phyloP scores from a whole-genome alignment of 1,140 invertebrate genomes.

The Popillia japonica region DNA sequence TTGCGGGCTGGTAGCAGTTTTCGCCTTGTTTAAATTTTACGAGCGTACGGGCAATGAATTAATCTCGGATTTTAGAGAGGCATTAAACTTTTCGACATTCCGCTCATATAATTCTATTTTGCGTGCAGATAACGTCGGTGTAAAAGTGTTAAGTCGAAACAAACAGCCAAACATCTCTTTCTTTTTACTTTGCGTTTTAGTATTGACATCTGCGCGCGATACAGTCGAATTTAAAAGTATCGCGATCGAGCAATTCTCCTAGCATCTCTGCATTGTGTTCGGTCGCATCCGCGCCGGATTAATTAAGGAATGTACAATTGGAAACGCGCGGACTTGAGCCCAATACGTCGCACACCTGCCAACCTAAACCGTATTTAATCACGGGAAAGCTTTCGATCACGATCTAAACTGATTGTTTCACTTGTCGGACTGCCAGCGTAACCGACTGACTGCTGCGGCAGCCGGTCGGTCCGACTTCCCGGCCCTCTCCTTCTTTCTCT shows the following conservation, averaged over 20 bases:
- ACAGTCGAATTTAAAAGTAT: no score
- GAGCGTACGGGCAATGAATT: neutral
- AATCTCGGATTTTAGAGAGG: neutral
- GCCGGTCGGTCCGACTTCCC: no score
- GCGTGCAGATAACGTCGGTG: no score
- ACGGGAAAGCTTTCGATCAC: neutral
- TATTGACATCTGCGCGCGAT: no score
- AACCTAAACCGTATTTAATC: neutral
- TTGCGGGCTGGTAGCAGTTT: neutral
- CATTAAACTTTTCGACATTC: neutral
- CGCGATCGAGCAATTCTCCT: no score
- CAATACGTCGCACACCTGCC: neutral
- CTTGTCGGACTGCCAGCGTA: neutral
- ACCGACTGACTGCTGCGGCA: neutral
- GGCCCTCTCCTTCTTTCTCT: no score
- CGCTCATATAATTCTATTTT: neutral
- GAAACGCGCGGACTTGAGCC: neutral
- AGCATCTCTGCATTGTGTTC: no score
- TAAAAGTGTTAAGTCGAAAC: no score
- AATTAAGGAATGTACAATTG: constrained; percentile 3
- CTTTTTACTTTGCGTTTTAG: no score
- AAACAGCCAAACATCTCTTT: no score
- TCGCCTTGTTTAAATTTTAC: constrained; percentile 6
- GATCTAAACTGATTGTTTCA: constrained; percentile 12
- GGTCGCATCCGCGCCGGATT: neutral